Conservation (phyloP, 2,797 vertebrate genomes). For the Myotis vivesi region DNA sequence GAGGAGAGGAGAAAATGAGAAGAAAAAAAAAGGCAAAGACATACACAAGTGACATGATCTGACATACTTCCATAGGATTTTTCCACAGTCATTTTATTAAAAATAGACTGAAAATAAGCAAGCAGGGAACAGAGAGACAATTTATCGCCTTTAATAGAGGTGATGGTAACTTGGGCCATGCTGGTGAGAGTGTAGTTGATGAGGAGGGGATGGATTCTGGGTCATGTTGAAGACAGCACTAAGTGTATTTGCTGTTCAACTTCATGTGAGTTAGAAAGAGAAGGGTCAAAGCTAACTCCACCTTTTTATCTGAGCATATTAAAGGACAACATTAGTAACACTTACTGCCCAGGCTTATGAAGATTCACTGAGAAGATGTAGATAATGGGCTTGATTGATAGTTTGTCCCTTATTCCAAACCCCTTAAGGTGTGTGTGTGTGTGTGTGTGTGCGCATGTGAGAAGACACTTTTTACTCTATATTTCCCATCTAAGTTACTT, state of each 20-base stretch:
- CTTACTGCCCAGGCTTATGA: background rate
- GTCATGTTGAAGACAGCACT: background rate
- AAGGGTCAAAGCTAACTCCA: background rate
- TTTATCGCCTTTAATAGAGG: background rate
- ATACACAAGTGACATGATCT: background rate
- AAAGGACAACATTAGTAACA: background rate
- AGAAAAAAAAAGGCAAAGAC: background rate
- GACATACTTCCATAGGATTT: background rate
- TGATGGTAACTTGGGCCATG: background rate
- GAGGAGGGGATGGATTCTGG: background rate
- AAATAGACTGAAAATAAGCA: background rate
- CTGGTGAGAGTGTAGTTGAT: background rate
- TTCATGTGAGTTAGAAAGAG: background rate
- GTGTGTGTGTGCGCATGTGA: no score
- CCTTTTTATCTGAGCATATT: background rate
- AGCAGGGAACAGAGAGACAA: background rate
- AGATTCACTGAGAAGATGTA: background rate
- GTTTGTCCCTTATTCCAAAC: background rate
- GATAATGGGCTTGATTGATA: background rate
- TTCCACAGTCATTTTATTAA: background rate
- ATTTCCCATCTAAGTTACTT: background rate
- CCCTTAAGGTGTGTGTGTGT: background rate
- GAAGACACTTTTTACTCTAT: background rate
- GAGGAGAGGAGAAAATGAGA: background rate
- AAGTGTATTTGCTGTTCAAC: background rate